Conservation (phyloP, 2,113 vertebrate species). For the Tychaedon coryphoeus region DNA sequence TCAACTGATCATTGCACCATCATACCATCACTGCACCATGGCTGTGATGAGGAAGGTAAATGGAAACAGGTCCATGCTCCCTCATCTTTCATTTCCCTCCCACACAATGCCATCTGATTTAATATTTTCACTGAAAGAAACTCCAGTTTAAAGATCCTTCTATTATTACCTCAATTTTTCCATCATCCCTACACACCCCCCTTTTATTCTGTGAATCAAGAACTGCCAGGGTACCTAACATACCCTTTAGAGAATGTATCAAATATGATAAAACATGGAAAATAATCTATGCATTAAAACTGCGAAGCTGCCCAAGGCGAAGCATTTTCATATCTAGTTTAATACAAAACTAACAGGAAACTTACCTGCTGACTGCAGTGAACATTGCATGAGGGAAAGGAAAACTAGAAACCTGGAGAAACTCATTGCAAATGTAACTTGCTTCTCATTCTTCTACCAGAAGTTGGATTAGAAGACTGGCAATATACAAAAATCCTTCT, state of each 20-base stretch:
- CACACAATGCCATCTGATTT: not conserved
- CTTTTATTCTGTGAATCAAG: not conserved
- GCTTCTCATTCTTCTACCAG: not conserved
- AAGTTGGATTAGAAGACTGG: not conserved
- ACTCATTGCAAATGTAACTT: not conserved
- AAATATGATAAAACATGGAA: not conserved
- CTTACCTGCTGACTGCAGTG: constrained; percentile 23
- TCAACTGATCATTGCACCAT: not conserved
- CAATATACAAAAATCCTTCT: not conserved
- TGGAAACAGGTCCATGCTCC: not conserved
- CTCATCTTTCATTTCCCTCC: not conserved
- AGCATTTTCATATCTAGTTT: not conserved
- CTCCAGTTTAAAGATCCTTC: not conserved
- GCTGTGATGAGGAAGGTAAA: not conserved
- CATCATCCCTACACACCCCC: not conserved
- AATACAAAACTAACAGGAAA: not conserved
- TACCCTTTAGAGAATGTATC: not conserved
- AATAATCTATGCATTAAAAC: not conserved
- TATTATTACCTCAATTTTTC: not conserved
- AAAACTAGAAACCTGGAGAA: not conserved
- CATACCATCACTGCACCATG: not conserved
- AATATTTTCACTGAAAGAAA: not conserved
- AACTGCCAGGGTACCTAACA: not conserved
- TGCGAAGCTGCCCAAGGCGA: not conserved
- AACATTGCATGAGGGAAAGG: not conserved